Conservation (phyloP, 2,113 vertebrate species). For the Vimba vimba region DNA sequence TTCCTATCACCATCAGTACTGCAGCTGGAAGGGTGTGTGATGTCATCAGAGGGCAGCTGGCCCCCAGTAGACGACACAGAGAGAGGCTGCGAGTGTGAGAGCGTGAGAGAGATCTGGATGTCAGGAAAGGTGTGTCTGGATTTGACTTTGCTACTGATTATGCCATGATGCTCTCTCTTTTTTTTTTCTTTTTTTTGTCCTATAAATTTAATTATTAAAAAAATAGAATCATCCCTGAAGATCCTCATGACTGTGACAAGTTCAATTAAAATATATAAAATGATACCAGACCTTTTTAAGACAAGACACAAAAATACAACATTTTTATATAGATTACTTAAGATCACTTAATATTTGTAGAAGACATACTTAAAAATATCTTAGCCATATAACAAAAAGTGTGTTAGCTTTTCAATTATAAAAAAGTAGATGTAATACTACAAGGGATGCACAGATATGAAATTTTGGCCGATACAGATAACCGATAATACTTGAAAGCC, state of each 20-base stretch:
- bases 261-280: background rate
- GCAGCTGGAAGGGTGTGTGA: slow-evolving; percentile 63
- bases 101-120: slow-evolving; percentile 4
- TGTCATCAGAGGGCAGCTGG: slow-evolving; percentile 65
- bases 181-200: slow-evolving; percentile 2
- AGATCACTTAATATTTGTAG: no score
- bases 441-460: no score
- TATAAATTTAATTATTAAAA: background rate
- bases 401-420: no score
- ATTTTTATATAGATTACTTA: no score
- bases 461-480: no score
- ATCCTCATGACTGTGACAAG: background rate
- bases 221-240: background rate
- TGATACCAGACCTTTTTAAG: background rate
- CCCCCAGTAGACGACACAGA: slow-evolving; percentile 40
- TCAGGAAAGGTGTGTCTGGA: slow-evolving; percentile 27
- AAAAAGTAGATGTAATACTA: no score
- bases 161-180: background rate
- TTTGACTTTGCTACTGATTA: background rate
- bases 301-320: background rate
- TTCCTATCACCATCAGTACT: slow-evolving; percentile 53
- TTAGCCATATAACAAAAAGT: no score
- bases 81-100: slow-evolving; percentile 34
- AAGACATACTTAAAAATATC: no score
- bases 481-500: no score